phyloP scores from a whole-genome alignment of 2,888 invertebrate genomes.

The Eupithecia subfuscata region DNA sequence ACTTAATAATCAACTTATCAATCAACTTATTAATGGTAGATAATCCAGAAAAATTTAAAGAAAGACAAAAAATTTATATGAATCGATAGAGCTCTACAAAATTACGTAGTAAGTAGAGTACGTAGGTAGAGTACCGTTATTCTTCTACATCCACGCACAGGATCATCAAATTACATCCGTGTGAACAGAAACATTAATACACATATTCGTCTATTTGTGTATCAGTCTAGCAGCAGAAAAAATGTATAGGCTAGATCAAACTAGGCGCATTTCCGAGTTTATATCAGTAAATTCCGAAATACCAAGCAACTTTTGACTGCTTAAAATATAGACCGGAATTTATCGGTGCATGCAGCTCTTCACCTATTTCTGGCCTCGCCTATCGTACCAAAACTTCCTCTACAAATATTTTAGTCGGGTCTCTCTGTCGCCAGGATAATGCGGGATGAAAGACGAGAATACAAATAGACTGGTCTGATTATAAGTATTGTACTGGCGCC shows the following conservation, averaged over 20 bases:
- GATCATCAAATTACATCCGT: background rate
- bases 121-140: background rate
- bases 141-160: background rate
- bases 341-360: conserved; percentile 58
- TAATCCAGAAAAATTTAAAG: background rate
- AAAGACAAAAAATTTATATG: background rate
- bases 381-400: conserved; percentile 74
- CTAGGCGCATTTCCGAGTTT: background rate
- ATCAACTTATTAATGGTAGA: background rate
- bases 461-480: conserved; percentile 56
- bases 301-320: background rate
- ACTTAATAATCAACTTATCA: no score
- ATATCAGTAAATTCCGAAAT: background rate
- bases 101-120: background rate
- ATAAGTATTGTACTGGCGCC: conserved; percentile 45
- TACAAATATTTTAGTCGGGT: conserved; percentile 66
- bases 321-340: conserved; percentile 24
- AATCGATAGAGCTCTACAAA: background rate
- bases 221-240: background rate
- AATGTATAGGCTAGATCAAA: background rate
- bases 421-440: conserved; percentile 66
- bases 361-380: conserved; percentile 64
- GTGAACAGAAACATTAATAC: no score
- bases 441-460: conserved; percentile 58
- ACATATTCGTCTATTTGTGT: background rate